Conservation (phyloP, 2,888 invertebrate genomes). For the Luperina testacea region DNA sequence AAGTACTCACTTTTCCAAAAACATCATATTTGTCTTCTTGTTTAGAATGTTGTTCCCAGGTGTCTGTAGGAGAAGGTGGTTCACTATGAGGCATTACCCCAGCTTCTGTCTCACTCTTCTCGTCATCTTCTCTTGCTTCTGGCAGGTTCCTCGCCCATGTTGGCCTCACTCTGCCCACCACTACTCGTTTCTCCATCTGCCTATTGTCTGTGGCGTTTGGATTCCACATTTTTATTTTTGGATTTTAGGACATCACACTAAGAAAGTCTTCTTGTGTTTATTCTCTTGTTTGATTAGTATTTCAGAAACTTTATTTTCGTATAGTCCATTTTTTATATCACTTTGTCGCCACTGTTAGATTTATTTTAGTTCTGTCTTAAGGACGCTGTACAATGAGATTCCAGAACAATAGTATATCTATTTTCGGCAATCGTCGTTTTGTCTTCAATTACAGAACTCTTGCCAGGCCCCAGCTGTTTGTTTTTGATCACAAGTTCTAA, state of each 20-base stretch:
- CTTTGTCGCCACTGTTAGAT: not conserved
- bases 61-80: constrained; percentile 85
- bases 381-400: not conserved
- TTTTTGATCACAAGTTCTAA: constrained; percentile 3
- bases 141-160: constrained; percentile 89
- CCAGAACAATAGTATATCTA: constrained; percentile 3
- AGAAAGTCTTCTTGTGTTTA: not conserved
- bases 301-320: not conserved
- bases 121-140: constrained; percentile 85
- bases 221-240: constrained; percentile 83
- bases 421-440: not conserved
- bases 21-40: constrained; percentile 90
- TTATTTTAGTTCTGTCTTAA: not conserved
- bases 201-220: constrained; percentile 86
- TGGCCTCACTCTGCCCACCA: constrained; percentile 90
- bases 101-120: constrained; percentile 79
- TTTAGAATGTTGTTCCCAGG: constrained; percentile 82
- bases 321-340: constrained; percentile 34
- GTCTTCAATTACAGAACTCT: not conserved
- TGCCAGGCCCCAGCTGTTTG: not conserved
- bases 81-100: constrained; percentile 86
- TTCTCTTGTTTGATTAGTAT: constrained; percentile 4
- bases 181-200: constrained; percentile 91
- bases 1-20: constrained; percentile 88
- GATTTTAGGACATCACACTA: constrained; percentile 39